A percentile compares a stretch with the other conserved stretches of the same genome.
phyloP scores from a whole-genome alignment of 1,140 invertebrate genomes.

The Macrotrachela quadricornifera region DNA sequence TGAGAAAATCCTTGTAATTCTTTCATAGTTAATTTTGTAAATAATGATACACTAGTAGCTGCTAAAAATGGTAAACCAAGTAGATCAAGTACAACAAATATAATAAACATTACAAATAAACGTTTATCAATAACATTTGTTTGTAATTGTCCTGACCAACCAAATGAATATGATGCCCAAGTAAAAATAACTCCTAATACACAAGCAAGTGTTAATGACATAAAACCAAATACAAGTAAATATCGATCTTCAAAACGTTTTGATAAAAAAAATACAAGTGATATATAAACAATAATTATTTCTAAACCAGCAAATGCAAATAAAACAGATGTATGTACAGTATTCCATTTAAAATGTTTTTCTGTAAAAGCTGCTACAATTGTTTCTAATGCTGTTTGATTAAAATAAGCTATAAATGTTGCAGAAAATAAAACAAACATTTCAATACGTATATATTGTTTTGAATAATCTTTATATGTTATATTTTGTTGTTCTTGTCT shows the following conservation, averaged over 20 bases:
- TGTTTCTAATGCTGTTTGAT: conserved; percentile 13
- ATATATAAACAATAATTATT: conserved; percentile 1
- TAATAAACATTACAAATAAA: conserved; percentile 1
- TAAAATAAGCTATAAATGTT: conserved; percentile 13
- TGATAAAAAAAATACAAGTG: conserved; percentile 1
- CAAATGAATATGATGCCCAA: too few relatives aligned
- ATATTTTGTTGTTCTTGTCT: not conserved
- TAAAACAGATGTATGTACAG: conserved; percentile 3
- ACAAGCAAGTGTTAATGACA: not conserved
- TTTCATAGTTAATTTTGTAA: conserved; percentile 7
- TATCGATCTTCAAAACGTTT: not conserved
- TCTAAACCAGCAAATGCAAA: conserved; percentile 1
- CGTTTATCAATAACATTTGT: not conserved
- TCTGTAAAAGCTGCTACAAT: conserved; percentile 7
- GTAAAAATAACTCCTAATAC: too few relatives aligned
- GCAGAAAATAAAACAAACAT: conserved; percentile 11
- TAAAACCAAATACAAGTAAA: conserved; percentile 1
- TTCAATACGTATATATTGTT: conserved; percentile 12
- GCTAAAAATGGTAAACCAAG: conserved; percentile 7
- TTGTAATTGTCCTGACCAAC: too few relatives aligned
- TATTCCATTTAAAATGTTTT: conserved; percentile 1
- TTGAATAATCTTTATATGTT: not conserved
- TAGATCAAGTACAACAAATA: conserved; percentile 7
- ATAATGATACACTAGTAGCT: not conserved
- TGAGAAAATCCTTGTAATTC: conserved; percentile 3